Conservation (phyloP, 2,113 vertebrate species). For the Lathamus discolor region DNA sequence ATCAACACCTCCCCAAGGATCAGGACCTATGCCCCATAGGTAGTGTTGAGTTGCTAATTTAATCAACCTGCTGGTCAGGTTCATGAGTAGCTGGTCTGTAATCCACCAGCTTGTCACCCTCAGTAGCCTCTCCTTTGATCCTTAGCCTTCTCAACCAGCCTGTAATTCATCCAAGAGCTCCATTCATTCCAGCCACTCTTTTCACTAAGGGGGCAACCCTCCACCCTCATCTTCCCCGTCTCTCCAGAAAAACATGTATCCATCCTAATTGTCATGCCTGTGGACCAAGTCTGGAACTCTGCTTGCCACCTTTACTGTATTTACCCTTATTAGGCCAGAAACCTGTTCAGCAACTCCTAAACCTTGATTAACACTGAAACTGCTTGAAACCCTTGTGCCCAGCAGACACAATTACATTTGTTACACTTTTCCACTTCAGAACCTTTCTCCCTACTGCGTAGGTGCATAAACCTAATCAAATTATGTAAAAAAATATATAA, state of each 20-base stretch:
- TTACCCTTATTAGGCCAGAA: neutral
- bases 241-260: neutral
- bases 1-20: neutral
- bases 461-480: neutral
- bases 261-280: neutral
- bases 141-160: neutral
- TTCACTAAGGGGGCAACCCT: neutral
- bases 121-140: neutral
- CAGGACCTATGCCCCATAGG: neutral
- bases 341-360: neutral
- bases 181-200: neutral
- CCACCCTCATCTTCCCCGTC: neutral
- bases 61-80: neutral
- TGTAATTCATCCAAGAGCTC: neutral
- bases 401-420: neutral
- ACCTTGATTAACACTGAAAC: neutral
- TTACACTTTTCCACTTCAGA: neutral
- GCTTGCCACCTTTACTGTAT: neutral
- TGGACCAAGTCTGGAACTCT: neutral
- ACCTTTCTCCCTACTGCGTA: neutral
- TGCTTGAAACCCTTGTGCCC: neutral
- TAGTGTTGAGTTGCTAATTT: neutral
- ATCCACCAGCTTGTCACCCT: neutral
- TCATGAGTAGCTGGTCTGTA: neutral
- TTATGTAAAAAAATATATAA: neutral